Evolutionary conservation across 2,113 vertebrate species (phyloP).

Genomic region (Pomatorhinus ruficollis): DNA sequence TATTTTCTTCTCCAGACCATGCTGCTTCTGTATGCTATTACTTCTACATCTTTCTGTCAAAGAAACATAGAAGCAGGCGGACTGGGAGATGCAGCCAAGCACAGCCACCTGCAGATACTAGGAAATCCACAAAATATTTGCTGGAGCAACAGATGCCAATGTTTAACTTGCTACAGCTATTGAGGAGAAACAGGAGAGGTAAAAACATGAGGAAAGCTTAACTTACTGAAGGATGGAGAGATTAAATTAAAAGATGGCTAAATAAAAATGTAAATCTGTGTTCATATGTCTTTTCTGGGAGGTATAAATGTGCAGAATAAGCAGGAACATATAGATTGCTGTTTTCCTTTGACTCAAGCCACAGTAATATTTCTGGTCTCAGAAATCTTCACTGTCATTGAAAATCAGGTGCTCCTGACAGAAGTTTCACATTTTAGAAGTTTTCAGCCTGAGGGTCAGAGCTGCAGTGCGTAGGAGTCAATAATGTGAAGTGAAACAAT

Average conservation of each 20-base stretch:
- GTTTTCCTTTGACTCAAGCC: not conserved
- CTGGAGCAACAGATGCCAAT: not conserved
- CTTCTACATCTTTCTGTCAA: not conserved
- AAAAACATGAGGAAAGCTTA: not conserved
- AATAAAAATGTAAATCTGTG: not conserved
- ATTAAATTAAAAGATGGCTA: not conserved
- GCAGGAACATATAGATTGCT: not conserved
- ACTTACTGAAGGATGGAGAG: not conserved
- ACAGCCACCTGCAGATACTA: not conserved
- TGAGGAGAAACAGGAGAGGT: not conserved
- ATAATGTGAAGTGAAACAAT: not conserved
- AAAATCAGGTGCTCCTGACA: not conserved
- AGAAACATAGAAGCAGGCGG: not conserved
- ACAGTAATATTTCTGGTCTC: not conserved
- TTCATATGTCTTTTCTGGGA: not conserved
- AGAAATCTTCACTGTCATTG: not conserved
- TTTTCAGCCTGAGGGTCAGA: not conserved
- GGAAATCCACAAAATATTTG: slow-evolving; percentile 10
- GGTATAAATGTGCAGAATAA: not conserved
- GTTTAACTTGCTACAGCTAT: not conserved
- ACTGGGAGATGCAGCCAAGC: not conserved
- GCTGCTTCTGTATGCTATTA: not conserved
- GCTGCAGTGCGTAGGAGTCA: not conserved
- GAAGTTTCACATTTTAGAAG: not conserved
- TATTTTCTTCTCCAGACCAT: not conserved